Evolutionary conservation across 1,140 invertebrate species (phyloP), one percentile per base, ranked within the genome.

Genomic region (Centruroides vittatus): DNA sequence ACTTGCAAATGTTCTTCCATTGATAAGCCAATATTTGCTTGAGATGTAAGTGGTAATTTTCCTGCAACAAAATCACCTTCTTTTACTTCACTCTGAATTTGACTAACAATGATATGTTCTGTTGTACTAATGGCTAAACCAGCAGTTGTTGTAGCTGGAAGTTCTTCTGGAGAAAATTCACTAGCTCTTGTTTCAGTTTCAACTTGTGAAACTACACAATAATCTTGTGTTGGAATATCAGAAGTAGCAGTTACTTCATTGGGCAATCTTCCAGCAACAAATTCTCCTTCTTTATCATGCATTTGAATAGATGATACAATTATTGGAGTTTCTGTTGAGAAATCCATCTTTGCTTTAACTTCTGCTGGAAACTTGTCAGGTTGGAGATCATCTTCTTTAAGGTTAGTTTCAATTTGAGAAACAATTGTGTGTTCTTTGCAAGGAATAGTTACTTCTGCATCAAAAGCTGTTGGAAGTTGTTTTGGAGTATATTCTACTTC

Each of bases 151-250:
- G 60, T 48, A 13, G 48, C 35, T 41, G 67, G 67, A 4, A 60
- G 46, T 46, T 66, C 55, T 8, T 61, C 47, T 41, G 65, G 55
- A 12, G 54, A 50, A 49, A 66, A 68, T 57, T 64, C 63, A 13
- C 47, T 48, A 55, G 69, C 68, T 48, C 64, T 69, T 3, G 53
- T 36, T 49, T 64, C 60, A 5, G 58, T 57, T 47, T 67, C 65
- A 34, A 67, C 61, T 61, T 68, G 60, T 48, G 58, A 57, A 54
- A 65, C 55, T n/a, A 63, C 48, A 34, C 66, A 13, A 53, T 62
- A 62, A n/a, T 68, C 66, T 57, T 61, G 61, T n/a, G 63, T 60
- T 49, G 64, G 49, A 55, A 57, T 62, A 13, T 61, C 62, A 54
- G 64, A 53, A 51, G 57, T 63, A 8, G 60, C 57, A 13, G 56